Percentiles rank a stretch among this genome's conserved stretches.
phyloP scores from a whole-genome alignment of 2,888 invertebrate genomes.

The Plebejus melissa region DNA sequence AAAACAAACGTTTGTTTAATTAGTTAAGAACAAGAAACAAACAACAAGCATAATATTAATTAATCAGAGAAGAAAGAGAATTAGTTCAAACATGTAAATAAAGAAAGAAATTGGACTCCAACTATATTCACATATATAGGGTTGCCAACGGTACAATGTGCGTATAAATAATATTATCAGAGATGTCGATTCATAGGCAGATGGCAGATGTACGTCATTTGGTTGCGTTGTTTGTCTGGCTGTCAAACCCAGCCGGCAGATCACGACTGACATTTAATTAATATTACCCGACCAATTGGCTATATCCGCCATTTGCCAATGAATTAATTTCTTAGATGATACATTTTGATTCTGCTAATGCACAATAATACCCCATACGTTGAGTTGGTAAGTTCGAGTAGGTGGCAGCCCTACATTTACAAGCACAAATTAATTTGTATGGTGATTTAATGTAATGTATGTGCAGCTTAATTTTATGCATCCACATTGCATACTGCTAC shows the following conservation, averaged over 20 bases:
- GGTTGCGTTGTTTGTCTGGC: too few species aligned
- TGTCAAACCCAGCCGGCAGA: too few species aligned
- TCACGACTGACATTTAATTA: too few species aligned
- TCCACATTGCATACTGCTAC: not conserved
- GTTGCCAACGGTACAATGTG: not conserved
- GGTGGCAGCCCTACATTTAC: not conserved
- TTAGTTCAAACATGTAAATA: not conserved
- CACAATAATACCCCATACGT: too few species aligned
- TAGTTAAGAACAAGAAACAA: not conserved
- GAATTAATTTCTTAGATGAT: too few species aligned
- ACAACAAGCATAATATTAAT: not conserved
- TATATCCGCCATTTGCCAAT: too few species aligned
- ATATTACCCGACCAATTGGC: too few species aligned
- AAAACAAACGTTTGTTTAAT: not conserved
- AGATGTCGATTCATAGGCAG: too few species aligned
- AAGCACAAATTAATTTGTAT: not conserved
- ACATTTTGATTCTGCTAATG: too few species aligned
- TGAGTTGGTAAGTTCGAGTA: too few species aligned
- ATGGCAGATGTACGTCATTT: too few species aligned
- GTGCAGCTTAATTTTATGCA: not conserved
- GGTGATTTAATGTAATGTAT: not conserved
- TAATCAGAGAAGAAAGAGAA: not conserved
- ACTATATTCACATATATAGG: not conserved
- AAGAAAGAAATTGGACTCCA: not conserved
- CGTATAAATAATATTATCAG: too few species aligned